Evolutionary conservation across 2,888 invertebrate species (phyloP).

Genomic region (Caenorhabditis imperialis): DNA sequence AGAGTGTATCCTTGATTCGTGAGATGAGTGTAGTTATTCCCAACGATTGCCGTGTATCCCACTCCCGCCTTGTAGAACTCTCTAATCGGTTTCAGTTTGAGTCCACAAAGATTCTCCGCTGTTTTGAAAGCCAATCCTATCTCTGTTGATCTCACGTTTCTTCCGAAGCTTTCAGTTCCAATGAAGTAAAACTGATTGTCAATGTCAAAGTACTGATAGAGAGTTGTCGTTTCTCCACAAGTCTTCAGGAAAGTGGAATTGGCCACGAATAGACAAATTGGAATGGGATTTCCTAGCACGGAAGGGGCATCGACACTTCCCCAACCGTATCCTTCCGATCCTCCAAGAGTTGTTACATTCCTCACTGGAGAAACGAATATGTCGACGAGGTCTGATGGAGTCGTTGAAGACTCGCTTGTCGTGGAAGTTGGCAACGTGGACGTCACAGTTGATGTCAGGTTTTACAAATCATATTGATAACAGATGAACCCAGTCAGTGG

Average conservation of each 20-base stretch:
- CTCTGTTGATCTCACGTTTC: background rate
- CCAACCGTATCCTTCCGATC: no score
- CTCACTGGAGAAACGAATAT: no score
- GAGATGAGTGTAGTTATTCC: conserved; percentile 3
- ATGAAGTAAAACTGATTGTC: conserved; percentile 8
- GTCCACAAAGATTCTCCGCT: conserved; percentile 9
- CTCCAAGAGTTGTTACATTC: no score
- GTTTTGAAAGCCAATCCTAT: conserved; percentile 1
- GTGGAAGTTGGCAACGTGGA: no score
- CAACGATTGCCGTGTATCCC: conserved; percentile 14
- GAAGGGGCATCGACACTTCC: no score
- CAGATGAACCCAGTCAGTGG: no score
- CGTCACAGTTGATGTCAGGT: no score
- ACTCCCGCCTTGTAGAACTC: conserved; percentile 18
- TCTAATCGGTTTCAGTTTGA: conserved; percentile 15
- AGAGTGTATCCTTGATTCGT: conserved; percentile 1
- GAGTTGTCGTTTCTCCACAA: conserved; percentile 1
- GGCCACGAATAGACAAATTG: conserved; percentile 10
- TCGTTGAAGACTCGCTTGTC: no score
- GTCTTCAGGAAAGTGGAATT: conserved; percentile 5
- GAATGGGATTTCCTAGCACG: background rate
- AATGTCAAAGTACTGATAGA: conserved; percentile 11
- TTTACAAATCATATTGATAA: no score
- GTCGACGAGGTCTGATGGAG: no score
- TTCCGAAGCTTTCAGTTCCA: background rate